phyloP scores from a whole-genome alignment of 2,113 vertebrate species.

The Phrynosoma platyrhinos region DNA sequence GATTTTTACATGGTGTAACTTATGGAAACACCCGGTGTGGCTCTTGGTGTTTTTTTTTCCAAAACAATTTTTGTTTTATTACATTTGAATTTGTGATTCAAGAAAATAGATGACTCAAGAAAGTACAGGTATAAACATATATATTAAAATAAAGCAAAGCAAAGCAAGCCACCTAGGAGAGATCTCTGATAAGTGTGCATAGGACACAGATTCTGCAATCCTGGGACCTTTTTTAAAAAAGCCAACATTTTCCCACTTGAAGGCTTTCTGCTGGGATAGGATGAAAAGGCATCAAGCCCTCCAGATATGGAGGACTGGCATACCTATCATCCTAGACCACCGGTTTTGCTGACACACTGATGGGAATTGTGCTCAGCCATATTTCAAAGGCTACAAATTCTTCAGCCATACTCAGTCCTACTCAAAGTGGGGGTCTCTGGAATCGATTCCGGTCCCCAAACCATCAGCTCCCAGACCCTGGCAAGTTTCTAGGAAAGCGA shows the following conservation, averaged over 20 bases:
- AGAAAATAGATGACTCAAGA: conserved; percentile 56
- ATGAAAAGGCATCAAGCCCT: neutral
- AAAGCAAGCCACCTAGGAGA: neutral
- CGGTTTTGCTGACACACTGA: too few species aligned
- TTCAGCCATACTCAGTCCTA: too few species aligned
- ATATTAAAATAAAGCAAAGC: conserved; percentile 35
- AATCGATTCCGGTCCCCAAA: too few species aligned
- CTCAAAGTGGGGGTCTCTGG: too few species aligned
- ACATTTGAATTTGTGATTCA: conserved; percentile 57
- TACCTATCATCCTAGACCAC: too few species aligned
- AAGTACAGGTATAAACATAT: conserved; percentile 34
- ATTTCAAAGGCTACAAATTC: too few species aligned
- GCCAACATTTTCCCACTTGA: neutral
- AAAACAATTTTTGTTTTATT: conserved; percentile 73
- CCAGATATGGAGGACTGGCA: too few species aligned
- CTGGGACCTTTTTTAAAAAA: neutral
- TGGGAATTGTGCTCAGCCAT: too few species aligned
- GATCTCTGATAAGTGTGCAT: conserved; percentile 57
- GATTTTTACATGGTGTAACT: conserved; percentile 83
- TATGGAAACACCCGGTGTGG: conserved; percentile 78
- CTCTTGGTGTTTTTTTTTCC: conserved; percentile 70
- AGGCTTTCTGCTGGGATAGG: neutral
- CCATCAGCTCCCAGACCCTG: too few species aligned
- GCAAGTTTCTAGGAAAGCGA: too few species aligned
- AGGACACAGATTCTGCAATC: conserved; percentile 11